phyloP scores from a whole-genome alignment of 2,888 invertebrate species.

The Didymodactylos carnosus region DNA sequence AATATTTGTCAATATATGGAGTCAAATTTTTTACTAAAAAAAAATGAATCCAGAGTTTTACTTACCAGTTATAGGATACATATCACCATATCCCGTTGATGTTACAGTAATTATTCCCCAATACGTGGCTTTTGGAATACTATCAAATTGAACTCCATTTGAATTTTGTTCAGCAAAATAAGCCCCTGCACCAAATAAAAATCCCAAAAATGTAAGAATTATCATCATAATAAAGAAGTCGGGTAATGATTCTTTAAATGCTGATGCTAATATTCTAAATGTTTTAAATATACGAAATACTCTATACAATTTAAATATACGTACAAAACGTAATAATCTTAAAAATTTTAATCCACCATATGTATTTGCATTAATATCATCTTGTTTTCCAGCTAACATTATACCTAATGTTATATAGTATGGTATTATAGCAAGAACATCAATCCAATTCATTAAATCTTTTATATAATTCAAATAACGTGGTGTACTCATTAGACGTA shows the following conservation, averaged over 20 bases:
- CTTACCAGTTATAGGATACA: too few species aligned
- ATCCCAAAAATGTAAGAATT: conserved; percentile 27
- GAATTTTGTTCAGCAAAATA: conserved; percentile 27
- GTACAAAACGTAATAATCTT: conserved; percentile 26
- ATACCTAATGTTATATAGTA: conserved; percentile 26
- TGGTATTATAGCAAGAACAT: conserved; percentile 29
- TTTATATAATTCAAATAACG: conserved; percentile 23
- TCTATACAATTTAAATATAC: conserved; percentile 25
- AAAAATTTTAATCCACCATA: conserved; percentile 21
- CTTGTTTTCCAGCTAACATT: conserved; percentile 19
- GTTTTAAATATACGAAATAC: conserved; percentile 26
- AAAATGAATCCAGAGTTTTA: too few species aligned
- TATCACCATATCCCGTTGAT: conserved; percentile 29
- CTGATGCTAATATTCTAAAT: conserved; percentile 27
- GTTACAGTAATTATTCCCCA: conserved; percentile 32
- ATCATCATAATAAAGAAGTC: conserved; percentile 29
- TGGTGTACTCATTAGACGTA: conserved; percentile 24
- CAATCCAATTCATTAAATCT: conserved; percentile 29
- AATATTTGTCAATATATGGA: too few species aligned
- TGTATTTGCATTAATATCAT: conserved; percentile 18
- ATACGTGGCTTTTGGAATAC: conserved; percentile 32
- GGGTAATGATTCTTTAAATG: conserved; percentile 24
- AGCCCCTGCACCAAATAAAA: conserved; percentile 28
- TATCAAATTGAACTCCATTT: conserved; percentile 22
- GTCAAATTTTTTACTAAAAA: too few species aligned